These are phyloP conservation scores for Mastomys natalensis DNA, from an alignment of 2,113 vertebrate species.

Conservation along the genomic window DNA sequence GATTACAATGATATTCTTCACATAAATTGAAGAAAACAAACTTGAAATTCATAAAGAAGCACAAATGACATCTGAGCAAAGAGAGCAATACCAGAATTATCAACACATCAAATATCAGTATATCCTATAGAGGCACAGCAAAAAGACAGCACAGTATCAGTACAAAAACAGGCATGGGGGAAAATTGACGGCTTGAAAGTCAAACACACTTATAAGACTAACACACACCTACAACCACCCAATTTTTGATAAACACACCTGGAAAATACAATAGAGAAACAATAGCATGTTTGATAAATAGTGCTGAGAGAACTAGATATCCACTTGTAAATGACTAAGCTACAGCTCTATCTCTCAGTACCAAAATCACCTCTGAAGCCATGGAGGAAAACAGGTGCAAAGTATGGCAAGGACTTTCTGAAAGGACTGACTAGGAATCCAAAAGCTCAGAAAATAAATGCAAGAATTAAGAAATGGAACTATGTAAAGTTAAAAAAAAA, in stretches of 20 bases:
- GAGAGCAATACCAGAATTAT: not conserved
- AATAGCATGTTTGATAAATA: not conserved
- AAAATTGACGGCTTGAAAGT: not conserved
- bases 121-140: not conserved
- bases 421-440: not conserved
- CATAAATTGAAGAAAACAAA: not conserved
- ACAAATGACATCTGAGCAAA: not conserved
- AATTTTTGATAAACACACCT: not conserved
- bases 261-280: not conserved
- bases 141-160: not conserved
- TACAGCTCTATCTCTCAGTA: not conserved
- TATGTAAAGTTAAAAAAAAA: not conserved
- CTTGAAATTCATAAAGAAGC: not conserved
- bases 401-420: not conserved
- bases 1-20: not conserved
- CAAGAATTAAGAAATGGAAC: not conserved
- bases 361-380: not conserved
- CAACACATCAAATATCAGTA: not conserved
- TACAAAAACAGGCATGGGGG: not conserved
- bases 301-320: not conserved
- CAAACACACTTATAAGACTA: not conserved
- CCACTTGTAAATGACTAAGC: not conserved
- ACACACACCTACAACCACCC: not conserved
- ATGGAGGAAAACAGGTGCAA: not conserved
- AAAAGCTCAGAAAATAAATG: not conserved